Conservation (phyloP, 2,113 vertebrate genomes). For the Rhynchomys soricoides region DNA sequence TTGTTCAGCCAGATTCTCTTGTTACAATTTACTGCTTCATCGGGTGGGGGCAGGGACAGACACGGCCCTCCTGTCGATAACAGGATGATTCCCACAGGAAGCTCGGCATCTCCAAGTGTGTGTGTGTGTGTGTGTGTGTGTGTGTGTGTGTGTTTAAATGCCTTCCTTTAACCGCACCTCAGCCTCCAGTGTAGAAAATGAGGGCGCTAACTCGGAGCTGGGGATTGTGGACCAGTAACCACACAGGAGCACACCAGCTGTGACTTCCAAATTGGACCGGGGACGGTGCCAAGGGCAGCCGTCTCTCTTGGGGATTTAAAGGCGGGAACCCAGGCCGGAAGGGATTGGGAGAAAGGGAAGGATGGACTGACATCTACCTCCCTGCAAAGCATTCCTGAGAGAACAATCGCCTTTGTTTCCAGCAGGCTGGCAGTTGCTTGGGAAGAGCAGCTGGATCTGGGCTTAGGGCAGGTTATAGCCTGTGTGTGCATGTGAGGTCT, state of each 20-base stretch:
- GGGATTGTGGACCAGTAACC: background rate
- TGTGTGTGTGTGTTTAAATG: background rate
- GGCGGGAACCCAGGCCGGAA: background rate
- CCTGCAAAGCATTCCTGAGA: background rate
- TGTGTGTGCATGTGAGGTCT: constrained; percentile 64
- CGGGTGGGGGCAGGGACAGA: constrained; percentile 82
- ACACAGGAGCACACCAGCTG: background rate
- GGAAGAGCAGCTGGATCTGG: constrained; percentile 7
- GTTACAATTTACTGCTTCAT: constrained; percentile 87
- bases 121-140: too few species aligned
- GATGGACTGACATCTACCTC: constrained; percentile 16
- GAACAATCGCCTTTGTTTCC: constrained; percentile 73
- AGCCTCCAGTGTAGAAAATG: constrained; percentile 11
- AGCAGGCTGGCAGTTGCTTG: constrained; percentile 43
- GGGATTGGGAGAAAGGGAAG: background rate
- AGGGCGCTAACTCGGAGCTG: background rate
- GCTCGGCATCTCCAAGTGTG: constrained; percentile 45
- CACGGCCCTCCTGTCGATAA: constrained; percentile 78
- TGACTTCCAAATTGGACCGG: background rate
- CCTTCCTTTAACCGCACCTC: background rate
- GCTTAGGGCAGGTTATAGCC: constrained; percentile 71
- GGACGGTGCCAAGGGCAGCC: background rate
- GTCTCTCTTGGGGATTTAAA: constrained; percentile 35
- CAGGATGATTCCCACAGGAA: constrained; percentile 78
- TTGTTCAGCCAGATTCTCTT: constrained; percentile 88